Base-by-base conservation (phyloP, 2,797 vertebrate genomes). In the Aulostomus chinensis region DNA sequence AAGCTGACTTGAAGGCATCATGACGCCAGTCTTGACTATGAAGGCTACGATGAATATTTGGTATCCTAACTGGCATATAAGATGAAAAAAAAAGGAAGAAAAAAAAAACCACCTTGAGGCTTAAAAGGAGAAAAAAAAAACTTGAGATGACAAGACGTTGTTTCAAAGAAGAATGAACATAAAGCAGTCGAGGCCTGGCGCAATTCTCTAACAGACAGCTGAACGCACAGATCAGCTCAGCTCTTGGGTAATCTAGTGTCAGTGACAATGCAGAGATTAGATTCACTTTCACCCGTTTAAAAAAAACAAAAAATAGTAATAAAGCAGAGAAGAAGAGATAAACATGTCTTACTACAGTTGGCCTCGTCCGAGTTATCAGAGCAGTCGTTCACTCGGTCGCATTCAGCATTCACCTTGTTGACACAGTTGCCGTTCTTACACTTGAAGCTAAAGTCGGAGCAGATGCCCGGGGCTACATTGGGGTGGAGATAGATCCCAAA, bases 381-480 rank as follows among this genome's bases (percentile, higher is more conserved):
- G 67, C 92, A 93, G 81, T 93, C 91, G 0, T 8, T 24, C 20
- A 85, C 12, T 0, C 71, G 84, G 80, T 93, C 89, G 11, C 92
- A 93, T 58, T 92, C 90, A 0, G 90, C 87, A 2, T 93, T 93
- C 67, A 90, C 70, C 78, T 91, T 92, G 84, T 88, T 92, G 62
- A 91, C 79, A 62, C 92, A 93, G 2, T 68, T 43, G 0, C 47
- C 11, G 32, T 71, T 83, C 15, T 13, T 21, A 45, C 92, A 93
- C 55, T 48, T 80, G 79, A 84, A 92, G 79, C 80, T 91, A 71
- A 59, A 91, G 37, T 71, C 74, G 0, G 88, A 79, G 78, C 92
- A 93, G 36, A 77, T 20, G 14, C 61, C 63, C 1, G 34, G 9
- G 20, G 84, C 90, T 91, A 60, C 30, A 18, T 1, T 6, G 46